Base-by-base conservation (phyloP, 2,888 invertebrate genomes). In the Branchinecta sandiegonensis region DNA sequence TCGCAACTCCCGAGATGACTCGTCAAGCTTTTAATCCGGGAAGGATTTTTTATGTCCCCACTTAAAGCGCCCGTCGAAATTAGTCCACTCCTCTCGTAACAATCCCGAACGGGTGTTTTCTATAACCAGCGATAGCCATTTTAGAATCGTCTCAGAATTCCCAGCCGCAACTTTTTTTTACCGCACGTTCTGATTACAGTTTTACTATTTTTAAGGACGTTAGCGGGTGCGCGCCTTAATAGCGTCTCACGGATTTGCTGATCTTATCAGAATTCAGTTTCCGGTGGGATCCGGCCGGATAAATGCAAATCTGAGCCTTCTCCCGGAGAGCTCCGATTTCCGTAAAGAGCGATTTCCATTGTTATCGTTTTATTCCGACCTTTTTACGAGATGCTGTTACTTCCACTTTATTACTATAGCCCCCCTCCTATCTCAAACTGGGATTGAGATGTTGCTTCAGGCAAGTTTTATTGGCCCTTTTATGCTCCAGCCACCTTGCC, bases 361-460 rank as follows among this genome's bases (percentile, higher is more conserved):
- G 63, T 56, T 23, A 11, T 56, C 63, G 12, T 56, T 56, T 56
- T 56, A 56, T 56, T 56, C 23, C 63, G n/a, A 11, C n/a, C 63
- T 23, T 56, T 56, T 56, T 56, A 56, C 63, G 63, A 56, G n/a
- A n/a, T 56, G n/a, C 23, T n/a, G 63, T 56, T 56, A 37, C 37
- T 37, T 37, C 37, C 37, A 37, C 37, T 37, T 37, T 37, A 37
- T 37, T 56, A 56, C 63, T 17, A 10, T 23, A 8, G 23, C 63
- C 63, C 63, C 63, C 63, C 63, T 56, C 63, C 63, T 56, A 56
- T 56, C 63, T 56, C 23, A 9, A 56, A 56, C 14, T 56, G n/a
- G 63, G 63, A 23, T 8, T 1, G n/a, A 56, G 63, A 23, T n/a
- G 23, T 17, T n/a, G n/a, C 14, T 23, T 23, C 8, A 8, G 23